A percentile compares a stretch with the other conserved stretches of the same genome.
These are phyloP conservation scores for Prorops nasuta DNA, from an alignment of 1,140 invertebrate species.

Conservation along the genomic window DNA sequence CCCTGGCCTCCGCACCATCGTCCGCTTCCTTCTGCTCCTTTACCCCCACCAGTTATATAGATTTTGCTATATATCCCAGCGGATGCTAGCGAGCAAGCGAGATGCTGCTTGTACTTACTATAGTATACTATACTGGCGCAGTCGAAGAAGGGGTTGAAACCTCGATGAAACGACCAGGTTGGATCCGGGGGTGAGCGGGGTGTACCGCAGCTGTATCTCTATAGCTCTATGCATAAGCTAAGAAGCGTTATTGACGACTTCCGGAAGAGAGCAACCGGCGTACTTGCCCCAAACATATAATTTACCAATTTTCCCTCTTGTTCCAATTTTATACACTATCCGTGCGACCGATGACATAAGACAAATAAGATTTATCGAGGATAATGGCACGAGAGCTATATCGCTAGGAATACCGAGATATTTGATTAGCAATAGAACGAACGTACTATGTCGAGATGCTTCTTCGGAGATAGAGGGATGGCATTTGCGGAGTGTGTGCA, in stretches of 20 bases:
- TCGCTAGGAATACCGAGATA: too few species aligned
- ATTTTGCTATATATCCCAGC: conserved; percentile 55
- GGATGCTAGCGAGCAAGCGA: conserved; percentile 33
- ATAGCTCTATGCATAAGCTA: conserved; percentile 54
- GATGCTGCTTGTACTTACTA: conserved; percentile 17
- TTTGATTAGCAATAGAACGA: too few species aligned
- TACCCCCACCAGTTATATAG: conserved; percentile 35
- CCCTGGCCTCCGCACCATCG: conserved; percentile 31
- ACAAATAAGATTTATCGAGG: too few species aligned
- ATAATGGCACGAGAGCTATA: too few species aligned
- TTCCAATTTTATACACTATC: too few species aligned
- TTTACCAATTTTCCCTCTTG: too few species aligned
- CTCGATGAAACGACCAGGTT: conserved; percentile 28
- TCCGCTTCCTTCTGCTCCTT: conserved; percentile 6
- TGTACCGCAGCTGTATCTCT: conserved; percentile 30
- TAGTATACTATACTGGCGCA: too few species aligned
- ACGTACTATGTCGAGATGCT: too few species aligned
- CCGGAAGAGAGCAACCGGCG: conserved; percentile 16
- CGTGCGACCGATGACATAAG: too few species aligned
- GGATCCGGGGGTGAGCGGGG: conserved; percentile 14
- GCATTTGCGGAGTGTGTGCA: not conserved
- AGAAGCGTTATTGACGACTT: conserved; percentile 50
- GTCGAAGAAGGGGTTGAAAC: conserved; percentile 32
- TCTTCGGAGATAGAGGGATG: too few species aligned
- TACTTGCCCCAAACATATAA: too few species aligned